Evolutionary conservation across 2,888 invertebrate genomes (phyloP).

Genomic region (Fragum whitleyi): DNA sequence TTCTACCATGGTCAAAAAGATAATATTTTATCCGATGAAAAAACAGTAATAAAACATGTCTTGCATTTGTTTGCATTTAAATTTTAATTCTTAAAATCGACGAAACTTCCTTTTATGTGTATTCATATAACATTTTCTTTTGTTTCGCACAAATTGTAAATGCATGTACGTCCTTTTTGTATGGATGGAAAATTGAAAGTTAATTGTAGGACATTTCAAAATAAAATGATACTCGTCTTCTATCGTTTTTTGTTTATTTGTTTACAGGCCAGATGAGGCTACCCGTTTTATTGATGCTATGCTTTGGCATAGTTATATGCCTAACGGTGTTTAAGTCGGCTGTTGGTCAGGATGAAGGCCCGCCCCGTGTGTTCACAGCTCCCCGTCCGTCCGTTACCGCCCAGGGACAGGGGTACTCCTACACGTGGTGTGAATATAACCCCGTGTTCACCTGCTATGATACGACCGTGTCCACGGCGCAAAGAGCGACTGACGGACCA

Average conservation of each 20-base stretch:
- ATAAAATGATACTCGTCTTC: no score
- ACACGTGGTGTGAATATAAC: slow-evolving; percentile 21
- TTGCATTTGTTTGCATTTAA: no score
- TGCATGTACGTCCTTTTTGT: no score
- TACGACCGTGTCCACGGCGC: slow-evolving; percentile 14
- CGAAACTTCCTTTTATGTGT: no score
- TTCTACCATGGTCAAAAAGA: no score
- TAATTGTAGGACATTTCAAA: no score
- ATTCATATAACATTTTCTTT: no score
- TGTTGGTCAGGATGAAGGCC: slow-evolving; percentile 3
- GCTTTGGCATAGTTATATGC: background rate
- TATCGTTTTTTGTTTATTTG: background rate
- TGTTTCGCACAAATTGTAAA: no score
- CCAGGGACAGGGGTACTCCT: background rate
- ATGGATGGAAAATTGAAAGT: no score
- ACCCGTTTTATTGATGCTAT: background rate
- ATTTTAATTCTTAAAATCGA: no score
- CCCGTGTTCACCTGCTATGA: slow-evolving; percentile 17
- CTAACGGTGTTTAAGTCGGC: background rate
- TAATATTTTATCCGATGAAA: no score
- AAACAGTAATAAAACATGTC: no score
- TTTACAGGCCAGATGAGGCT: slow-evolving; percentile 2
- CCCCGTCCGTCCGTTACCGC: slow-evolving; percentile 20
- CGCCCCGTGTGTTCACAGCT: background rate
- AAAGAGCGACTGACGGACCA: background rate